Conservation (phyloP, 1,140 invertebrate species). For the Ostrea edulis region DNA sequence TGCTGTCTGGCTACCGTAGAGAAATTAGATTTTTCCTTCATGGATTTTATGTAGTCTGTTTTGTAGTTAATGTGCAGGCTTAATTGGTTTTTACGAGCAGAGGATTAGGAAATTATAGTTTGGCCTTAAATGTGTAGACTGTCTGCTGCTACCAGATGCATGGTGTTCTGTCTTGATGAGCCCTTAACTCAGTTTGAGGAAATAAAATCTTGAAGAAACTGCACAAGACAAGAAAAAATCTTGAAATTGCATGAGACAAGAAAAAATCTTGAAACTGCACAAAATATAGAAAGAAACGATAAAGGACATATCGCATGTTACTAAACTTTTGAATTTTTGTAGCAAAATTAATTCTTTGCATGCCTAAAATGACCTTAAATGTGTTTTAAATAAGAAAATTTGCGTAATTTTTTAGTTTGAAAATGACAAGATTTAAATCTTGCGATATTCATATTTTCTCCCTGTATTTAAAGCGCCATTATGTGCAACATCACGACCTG, state of each 20-base stretch:
- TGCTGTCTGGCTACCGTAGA: not conserved
- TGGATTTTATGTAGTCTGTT: constrained; percentile 6
- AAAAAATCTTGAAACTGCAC: too few relatives aligned
- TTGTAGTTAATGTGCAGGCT: constrained; percentile 9
- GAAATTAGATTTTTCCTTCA: not conserved
- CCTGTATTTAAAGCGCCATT: too few relatives aligned
- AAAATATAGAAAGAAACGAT: too few relatives aligned
- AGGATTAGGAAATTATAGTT: not conserved
- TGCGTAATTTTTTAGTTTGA: too few relatives aligned
- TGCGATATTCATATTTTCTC: too few relatives aligned
- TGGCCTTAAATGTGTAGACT: not conserved
- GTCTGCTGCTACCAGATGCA: constrained; percentile 12
- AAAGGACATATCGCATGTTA: too few relatives aligned
- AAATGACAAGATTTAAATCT: too few relatives aligned
- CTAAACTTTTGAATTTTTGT: too few relatives aligned
- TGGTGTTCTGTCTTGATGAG: not conserved
- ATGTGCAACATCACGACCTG: too few relatives aligned
- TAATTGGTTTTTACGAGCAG: constrained; percentile 19
- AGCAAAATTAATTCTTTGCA: too few relatives aligned
- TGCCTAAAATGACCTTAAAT: too few relatives aligned
- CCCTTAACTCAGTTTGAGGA: not conserved
- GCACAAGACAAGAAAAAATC: not conserved
- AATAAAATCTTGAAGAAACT: not conserved
- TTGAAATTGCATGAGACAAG: not conserved
- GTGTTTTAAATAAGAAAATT: too few relatives aligned